Conservation (phyloP, 2,113 vertebrate species). For the Pelvicachromis taeniatus region DNA sequence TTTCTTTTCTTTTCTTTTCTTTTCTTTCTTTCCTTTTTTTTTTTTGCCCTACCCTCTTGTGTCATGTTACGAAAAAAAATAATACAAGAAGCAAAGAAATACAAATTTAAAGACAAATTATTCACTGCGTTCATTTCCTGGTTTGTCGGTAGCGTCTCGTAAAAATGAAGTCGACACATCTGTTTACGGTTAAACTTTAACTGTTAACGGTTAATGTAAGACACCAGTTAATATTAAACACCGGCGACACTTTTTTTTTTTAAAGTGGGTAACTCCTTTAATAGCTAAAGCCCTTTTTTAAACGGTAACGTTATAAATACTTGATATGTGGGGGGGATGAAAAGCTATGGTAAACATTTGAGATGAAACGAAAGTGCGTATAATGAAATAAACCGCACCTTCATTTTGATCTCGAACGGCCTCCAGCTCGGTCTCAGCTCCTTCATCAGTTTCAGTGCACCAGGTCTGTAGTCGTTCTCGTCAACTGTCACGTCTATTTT, state of each 20-base stretch:
- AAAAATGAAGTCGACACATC: background rate
- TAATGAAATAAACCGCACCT: constrained; percentile 50
- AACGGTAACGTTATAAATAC: background rate
- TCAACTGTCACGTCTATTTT: constrained; percentile 77
- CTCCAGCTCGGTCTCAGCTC: constrained; percentile 76
- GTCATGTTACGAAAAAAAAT: background rate
- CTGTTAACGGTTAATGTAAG: background rate
- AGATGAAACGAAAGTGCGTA: background rate
- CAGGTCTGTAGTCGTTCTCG: constrained; percentile 70
- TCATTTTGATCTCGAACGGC: constrained; percentile 74
- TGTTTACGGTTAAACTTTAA: too few species aligned
- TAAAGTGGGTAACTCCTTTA: background rate
- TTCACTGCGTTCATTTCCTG: background rate
- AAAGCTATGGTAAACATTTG: background rate
- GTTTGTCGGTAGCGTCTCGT: background rate
- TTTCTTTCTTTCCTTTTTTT: fast-evolving
- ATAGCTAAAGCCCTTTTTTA: background rate
- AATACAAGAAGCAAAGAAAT: fast-evolving
- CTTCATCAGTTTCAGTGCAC: constrained; percentile 70
- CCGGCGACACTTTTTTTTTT: background rate
- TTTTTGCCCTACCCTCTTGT: background rate
- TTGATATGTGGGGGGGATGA: background rate
- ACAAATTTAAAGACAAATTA: background rate
- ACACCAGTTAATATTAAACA: background rate
- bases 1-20: background rate